Conservation (phyloP, 2,888 invertebrate species). For the Philereme vetulata region DNA sequence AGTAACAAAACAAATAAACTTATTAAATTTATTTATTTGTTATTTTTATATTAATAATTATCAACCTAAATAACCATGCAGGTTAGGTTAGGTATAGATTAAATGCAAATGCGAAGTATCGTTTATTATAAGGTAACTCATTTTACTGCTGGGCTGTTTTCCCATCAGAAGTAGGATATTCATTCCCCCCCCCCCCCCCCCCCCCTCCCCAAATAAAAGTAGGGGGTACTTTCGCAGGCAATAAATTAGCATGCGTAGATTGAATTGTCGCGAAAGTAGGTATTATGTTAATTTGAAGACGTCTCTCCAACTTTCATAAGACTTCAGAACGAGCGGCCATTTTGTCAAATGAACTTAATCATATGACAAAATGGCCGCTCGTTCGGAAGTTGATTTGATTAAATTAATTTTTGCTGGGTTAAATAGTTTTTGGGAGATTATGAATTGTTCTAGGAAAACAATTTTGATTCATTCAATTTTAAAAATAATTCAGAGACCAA, state of each 20-base stretch:
- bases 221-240: conserved; percentile 31
- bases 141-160: neutral
- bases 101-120: too few relatives aligned
- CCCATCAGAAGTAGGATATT: neutral
- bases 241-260: conserved; percentile 64
- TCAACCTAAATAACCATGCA: too few relatives aligned
- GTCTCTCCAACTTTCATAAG: conserved; percentile 6
- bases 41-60: too few relatives aligned
- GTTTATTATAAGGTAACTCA: too few relatives aligned
- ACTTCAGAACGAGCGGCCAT: conserved; percentile 13
- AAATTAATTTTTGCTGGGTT: neutral
- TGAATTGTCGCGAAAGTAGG: conserved; percentile 57
- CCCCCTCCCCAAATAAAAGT: too few relatives aligned
- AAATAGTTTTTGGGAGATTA: neutral
- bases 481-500: too few relatives aligned
- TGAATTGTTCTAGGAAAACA: neutral
- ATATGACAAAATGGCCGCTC: conserved; percentile 1
- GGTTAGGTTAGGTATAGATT: too few relatives aligned
- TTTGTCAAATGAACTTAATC: conserved; percentile 28
- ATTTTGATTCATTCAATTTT: too few relatives aligned
- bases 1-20: too few relatives aligned
- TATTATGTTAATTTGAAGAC: conserved; percentile 51
- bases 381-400: conserved; percentile 2
- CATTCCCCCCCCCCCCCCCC: neutral
- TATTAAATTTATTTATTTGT: too few relatives aligned